Evolutionary conservation across 2,888 invertebrate genomes (phyloP).

Genomic region (Ctena decussata): DNA sequence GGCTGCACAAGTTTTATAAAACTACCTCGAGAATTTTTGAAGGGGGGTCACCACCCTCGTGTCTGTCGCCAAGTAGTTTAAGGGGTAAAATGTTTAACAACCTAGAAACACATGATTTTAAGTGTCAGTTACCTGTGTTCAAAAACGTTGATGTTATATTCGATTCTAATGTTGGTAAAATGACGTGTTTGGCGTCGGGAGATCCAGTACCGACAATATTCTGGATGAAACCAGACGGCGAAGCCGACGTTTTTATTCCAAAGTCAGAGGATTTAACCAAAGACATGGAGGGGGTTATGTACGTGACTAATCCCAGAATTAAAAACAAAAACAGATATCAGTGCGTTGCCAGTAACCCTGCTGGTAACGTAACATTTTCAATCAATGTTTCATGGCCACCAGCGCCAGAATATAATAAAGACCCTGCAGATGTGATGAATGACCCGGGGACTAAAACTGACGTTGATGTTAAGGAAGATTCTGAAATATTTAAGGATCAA

Average conservation of each 20-base stretch:
- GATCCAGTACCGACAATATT: conserved; percentile 85
- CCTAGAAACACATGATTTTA: conserved; percentile 81
- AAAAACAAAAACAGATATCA: conserved; percentile 80
- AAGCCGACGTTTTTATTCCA: conserved; percentile 76
- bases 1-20: conserved; percentile 83
- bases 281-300: conserved; percentile 80
- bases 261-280: conserved; percentile 67
- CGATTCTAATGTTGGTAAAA: conserved; percentile 78
- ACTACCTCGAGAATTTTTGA: conserved; percentile 64
- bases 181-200: conserved; percentile 84
- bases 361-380: conserved; percentile 85
- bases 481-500: background rate
- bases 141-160: conserved; percentile 84
- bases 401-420: conserved; percentile 30
- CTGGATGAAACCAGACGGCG: conserved; percentile 85
- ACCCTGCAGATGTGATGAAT: conserved; percentile 35
- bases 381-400: conserved; percentile 85
- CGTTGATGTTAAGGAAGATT: conserved; percentile 25
- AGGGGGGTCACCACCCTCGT: conserved; percentile 77
- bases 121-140: conserved; percentile 85
- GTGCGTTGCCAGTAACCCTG: conserved; percentile 85
- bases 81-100: conserved; percentile 79
- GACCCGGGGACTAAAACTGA: background rate
- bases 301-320: conserved; percentile 74
- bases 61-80: conserved; percentile 79